Evolutionary conservation across 1,140 invertebrate genomes (phyloP).

Genomic region (Platorchestia sp.): DNA sequence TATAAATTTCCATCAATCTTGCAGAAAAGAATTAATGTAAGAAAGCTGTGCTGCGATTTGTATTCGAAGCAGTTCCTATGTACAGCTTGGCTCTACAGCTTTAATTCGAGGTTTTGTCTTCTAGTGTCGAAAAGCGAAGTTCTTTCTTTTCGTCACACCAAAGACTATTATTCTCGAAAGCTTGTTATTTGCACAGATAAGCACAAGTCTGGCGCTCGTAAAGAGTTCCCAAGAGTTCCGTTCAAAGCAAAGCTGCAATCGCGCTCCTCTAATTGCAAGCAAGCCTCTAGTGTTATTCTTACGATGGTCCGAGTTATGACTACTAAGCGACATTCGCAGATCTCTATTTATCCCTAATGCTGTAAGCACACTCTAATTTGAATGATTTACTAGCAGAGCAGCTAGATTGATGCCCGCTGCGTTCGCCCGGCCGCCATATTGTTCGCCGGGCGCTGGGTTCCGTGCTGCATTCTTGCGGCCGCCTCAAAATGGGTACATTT

Average conservation of each 20-base stretch:
- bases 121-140: conserved; percentile 27
- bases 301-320: conserved; percentile 25
- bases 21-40: not conserved
- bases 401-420: not conserved
- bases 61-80: not conserved
- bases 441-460: not conserved
- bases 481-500: too few species aligned
- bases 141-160: conserved; percentile 35
- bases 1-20: not conserved
- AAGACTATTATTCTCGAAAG: conserved; percentile 29
- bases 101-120: conserved; percentile 9
- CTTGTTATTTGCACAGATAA: conserved; percentile 47
- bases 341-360: conserved; percentile 53
- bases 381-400: conserved; percentile 21
- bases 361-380: conserved; percentile 44
- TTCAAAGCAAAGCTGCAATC: not conserved
- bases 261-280: not conserved
- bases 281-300: conserved; percentile 31
- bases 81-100: not conserved
- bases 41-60: not conserved
- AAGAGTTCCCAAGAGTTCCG: not conserved
- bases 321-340: conserved; percentile 38
- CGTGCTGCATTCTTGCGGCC: not conserved
- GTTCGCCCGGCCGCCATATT: conserved; percentile 18
- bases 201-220: conserved; percentile 1